Evolutionary conservation across 2,888 invertebrate genomes (phyloP), one percentile per base, ranked within the genome.

Genomic region (Pardosa pseudoannulata): DNA sequence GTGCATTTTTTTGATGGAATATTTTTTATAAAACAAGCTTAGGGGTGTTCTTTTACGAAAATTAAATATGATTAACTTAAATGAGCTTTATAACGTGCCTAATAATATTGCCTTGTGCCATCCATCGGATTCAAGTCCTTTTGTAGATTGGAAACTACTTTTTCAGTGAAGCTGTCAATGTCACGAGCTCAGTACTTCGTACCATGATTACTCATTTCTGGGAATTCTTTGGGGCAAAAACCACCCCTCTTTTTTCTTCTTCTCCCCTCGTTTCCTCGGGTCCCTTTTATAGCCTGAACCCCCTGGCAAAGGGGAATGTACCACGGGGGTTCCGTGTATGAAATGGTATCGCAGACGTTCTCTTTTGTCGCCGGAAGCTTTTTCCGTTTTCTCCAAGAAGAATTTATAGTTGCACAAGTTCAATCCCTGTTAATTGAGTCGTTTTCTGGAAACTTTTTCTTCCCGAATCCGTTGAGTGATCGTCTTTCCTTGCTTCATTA

Each of bases 341-440:
- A 67, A 67, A 78, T 73, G 78, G 39, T 50, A 39, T 72, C 72
- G 62, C 50, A 72, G 83, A 78, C 82, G 76, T 67, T 76, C 81
- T 41, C 71, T 82, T 56, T 71, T 76, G 83, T 83, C 78, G 72
- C 83, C 76, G 83, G 83, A 83, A 83, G 76, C 56, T 73, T 23
- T 2, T 19, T 2, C 19, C 19, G 7, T 56, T 56, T 23, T 19
- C 16, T 56, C 16, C 23, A 3, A 23, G 23, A 56, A 11, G 56
- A 56, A 23, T 56, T 23, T 23, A 19, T 23, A 56, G 56, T n/a
- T 64, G n/a, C 6, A 65, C 13, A 50, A 11, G 50, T 32, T 62
- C 71, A 36, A 70, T 64, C 46, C 67, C 46, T 32, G 64, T 64
- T 82, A 82, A 82, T 82, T 82, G 81, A 82, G 81, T 70, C 70